Evolutionary conservation across 2,113 vertebrate genomes (phyloP), one percentile per base, ranked within the genome.

Genomic region (Hystrix cristata): DNA sequence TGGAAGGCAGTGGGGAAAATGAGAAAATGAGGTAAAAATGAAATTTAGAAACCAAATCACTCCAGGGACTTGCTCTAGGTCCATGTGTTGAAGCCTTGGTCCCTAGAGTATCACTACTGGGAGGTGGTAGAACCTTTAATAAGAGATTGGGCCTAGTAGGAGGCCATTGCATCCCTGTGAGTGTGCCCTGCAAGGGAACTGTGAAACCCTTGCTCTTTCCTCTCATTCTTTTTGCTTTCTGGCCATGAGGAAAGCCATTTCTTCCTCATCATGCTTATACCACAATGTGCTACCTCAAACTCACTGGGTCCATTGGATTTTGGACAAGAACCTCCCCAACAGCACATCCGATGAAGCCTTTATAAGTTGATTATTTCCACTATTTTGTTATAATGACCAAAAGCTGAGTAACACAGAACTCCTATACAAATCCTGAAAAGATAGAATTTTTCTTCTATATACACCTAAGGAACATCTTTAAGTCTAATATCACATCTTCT

Each of bases 401-500:
- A 91, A 82, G 38, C 14, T 76, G 57, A 65, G 19, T 12, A 55
- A 27, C 38, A 43, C 2, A 64, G 82, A 8, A 10, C 3, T 15
- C 25, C 7, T 90, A 46, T 46, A 29, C 34, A 69, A 74, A 94
- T 87, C 69, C 67, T 87, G 31, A 67, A 94, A 90, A 81, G 60
- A 16, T 80, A 15, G 57, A 71, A 69, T 96, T 82, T 95, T 74
- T 46, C 13, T 96, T 53, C 43, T 81, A 78, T 67, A 38, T 46
- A 59, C 7, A 91, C 34, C 46, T 89, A 74, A 89, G 82, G 72
- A 91, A 46, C 46, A 95, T 65, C 11, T 65, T 93, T 64, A 96
- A 97, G 64, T 94, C 7, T 97, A 38, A 38, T 74, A 82, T 48
- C 12, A 57, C 19, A 71, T 81, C 7, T 82, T 85, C 57, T 89